Evolutionary conservation across 2,113 vertebrate genomes (phyloP).

Genomic region (Chascanopsetta lugubris): DNA sequence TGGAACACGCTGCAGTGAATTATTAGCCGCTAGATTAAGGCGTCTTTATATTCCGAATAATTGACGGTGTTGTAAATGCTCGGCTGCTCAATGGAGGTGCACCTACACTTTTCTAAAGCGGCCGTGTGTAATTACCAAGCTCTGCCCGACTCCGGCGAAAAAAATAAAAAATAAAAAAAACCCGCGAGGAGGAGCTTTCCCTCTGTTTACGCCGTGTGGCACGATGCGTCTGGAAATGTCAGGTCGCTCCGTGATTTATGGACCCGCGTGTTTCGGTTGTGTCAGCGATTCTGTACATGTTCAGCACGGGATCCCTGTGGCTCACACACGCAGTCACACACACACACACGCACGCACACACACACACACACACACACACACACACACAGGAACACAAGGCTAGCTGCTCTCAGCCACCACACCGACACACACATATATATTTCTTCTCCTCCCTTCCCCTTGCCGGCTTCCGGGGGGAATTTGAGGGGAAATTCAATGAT

Average conservation of each 20-base stretch:
- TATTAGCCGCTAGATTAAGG: conserved; percentile 71
- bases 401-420: conserved; percentile 38
- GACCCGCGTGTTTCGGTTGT: conserved; percentile 61
- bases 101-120: conserved; percentile 53
- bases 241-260: conserved; percentile 72
- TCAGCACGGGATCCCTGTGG: conserved; percentile 56
- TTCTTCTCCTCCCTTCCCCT: conserved; percentile 47
- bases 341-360: neutral
- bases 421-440: no score
- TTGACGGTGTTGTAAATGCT: conserved; percentile 75
- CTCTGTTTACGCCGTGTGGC: conserved; percentile 61
- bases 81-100: conserved; percentile 47
- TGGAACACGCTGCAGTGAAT: conserved; percentile 65
- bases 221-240: conserved; percentile 76
- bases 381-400: conserved; percentile 9
- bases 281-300: conserved; percentile 75
- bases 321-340: conserved; percentile 11
- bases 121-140: conserved; percentile 73
- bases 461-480: conserved; percentile 82
- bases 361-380: conserved; percentile 1
- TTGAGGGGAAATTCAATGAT: conserved; percentile 88
- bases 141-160: conserved; percentile 60
- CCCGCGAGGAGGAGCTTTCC: conserved; percentile 48
- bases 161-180: no score
- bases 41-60: conserved; percentile 74